Percentiles rank a stretch among this genome's conserved stretches.
These are phyloP conservation scores for Acanthiza pusilla DNA, from an alignment of 2,797 vertebrate genomes.

Conservation along the genomic window DNA sequence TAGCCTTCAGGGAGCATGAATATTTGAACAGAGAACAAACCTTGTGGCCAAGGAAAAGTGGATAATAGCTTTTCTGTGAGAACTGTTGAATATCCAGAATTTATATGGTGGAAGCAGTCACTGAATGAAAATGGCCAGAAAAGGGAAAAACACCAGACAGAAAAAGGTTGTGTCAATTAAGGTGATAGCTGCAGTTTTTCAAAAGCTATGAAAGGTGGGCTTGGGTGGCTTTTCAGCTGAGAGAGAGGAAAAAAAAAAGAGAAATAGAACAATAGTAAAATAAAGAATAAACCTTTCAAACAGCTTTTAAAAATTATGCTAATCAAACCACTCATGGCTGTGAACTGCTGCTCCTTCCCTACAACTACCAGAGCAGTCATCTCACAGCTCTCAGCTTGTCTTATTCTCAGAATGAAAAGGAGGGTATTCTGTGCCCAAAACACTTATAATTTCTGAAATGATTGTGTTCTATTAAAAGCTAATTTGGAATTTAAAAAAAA, in stretches of 20 bases:
- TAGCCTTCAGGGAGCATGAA: not conserved
- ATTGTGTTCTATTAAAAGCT: not conserved
- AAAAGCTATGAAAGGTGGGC: not conserved
- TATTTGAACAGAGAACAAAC: slow-evolving; percentile 23
- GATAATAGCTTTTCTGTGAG: not conserved
- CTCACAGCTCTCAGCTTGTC: not conserved
- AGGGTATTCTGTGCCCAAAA: not conserved
- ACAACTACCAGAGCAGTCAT: not conserved
- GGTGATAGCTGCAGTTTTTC: not conserved
- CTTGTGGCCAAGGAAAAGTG: not conserved
- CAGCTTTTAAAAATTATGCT: not conserved
- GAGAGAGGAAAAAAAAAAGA: not conserved
- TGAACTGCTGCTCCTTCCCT: not conserved
- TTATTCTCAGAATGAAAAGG: not conserved
- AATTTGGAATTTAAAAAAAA: not conserved
- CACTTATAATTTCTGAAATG: not conserved
- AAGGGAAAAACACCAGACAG: not conserved
- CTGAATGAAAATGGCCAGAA: not conserved
- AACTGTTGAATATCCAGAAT: not conserved
- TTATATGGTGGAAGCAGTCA: not conserved
- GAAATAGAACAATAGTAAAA: not conserved
- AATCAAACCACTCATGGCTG: not conserved
- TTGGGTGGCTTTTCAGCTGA: not conserved
- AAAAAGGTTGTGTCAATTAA: not conserved
- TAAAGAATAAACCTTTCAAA: not conserved